Conservation (phyloP, 1,140 invertebrate genomes). For the Kradibia gibbosae region DNA sequence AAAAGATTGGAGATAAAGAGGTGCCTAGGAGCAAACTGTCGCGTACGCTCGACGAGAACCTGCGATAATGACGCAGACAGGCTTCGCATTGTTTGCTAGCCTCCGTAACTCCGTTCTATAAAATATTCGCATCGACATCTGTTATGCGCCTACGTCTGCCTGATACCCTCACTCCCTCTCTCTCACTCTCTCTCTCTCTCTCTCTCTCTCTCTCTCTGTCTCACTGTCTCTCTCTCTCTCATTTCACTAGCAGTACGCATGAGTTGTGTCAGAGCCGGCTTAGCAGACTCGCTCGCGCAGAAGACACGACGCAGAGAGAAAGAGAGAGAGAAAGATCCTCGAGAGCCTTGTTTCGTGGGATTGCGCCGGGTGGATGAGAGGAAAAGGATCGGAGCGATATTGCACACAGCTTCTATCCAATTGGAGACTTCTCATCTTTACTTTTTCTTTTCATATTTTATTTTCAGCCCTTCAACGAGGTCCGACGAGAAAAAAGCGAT, state of each 20-base stretch:
- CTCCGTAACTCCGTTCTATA: constrained; percentile 54
- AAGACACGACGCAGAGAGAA: background rate
- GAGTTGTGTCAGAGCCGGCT: no score
- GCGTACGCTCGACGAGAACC: background rate
- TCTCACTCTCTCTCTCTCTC: background rate
- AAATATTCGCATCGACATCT: constrained; percentile 72
- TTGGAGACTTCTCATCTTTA: constrained; percentile 55
- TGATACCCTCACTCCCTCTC: background rate
- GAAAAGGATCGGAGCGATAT: constrained; percentile 51
- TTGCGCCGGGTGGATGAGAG: constrained; percentile 55
- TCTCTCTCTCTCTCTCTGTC: background rate
- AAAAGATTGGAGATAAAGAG: constrained; percentile 12
- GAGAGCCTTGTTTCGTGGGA: constrained; percentile 71
- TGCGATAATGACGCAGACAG: constrained; percentile 44
- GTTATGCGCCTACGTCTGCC: constrained; percentile 64
- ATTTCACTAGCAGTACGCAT: no score
- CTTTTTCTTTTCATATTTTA: background rate
- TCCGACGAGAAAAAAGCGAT: background rate
- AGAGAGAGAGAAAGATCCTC: constrained; percentile 51
- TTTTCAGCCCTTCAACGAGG: background rate
- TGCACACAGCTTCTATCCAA: constrained; percentile 58
- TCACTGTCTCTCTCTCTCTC: constrained; percentile 54
- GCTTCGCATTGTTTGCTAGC: constrained; percentile 51
- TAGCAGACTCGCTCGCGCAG: constrained; percentile 40
- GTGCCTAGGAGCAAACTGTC: background rate